A percentile compares a stretch with the other conserved stretches of the same genome.
phyloP scores from a whole-genome alignment of 2,797 vertebrate genomes.

The Tenualosa ilisha region DNA sequence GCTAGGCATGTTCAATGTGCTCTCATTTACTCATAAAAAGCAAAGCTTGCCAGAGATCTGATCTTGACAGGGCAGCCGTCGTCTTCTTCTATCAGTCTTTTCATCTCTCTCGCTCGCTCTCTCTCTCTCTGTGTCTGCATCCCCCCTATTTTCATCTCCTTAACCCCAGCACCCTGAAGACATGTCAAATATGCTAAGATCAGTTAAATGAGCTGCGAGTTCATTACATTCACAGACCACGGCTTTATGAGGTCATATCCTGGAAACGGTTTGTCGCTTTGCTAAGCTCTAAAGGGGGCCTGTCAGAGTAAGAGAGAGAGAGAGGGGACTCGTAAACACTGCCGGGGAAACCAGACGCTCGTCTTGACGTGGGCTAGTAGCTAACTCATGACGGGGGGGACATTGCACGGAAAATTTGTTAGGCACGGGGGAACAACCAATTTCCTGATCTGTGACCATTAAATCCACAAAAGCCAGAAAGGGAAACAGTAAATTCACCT shows the following conservation, averaged over 20 bases:
- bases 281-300: slow-evolving; percentile 65
- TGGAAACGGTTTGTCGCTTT: slow-evolving; percentile 60
- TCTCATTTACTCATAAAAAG: slow-evolving; percentile 24
- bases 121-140: slow-evolving; percentile 38
- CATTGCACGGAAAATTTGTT: not conserved
- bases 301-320: slow-evolving; percentile 55
- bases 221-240: slow-evolving; percentile 73
- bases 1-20: slow-evolving; percentile 17
- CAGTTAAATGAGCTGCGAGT: slow-evolving; percentile 75
- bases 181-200: slow-evolving; percentile 73
- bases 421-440: not conserved
- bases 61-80: not conserved
- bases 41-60: slow-evolving; percentile 50
- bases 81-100: slow-evolving; percentile 38
- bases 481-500: not conserved
- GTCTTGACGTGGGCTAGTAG: not conserved
- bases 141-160: slow-evolving; percentile 60
- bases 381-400: not conserved
- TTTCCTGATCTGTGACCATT: not conserved
- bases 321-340: slow-evolving; percentile 23
- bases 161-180: slow-evolving; percentile 57
- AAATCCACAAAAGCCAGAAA: not conserved
- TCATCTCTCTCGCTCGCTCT: slow-evolving; percentile 30
- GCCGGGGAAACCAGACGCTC: not conserved
- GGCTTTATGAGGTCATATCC: slow-evolving; percentile 79